Percentiles rank a stretch among this genome's conserved stretches.
Conservation (phyloP, 2,888 invertebrate species). For the Iselma pallidipennis region DNA sequence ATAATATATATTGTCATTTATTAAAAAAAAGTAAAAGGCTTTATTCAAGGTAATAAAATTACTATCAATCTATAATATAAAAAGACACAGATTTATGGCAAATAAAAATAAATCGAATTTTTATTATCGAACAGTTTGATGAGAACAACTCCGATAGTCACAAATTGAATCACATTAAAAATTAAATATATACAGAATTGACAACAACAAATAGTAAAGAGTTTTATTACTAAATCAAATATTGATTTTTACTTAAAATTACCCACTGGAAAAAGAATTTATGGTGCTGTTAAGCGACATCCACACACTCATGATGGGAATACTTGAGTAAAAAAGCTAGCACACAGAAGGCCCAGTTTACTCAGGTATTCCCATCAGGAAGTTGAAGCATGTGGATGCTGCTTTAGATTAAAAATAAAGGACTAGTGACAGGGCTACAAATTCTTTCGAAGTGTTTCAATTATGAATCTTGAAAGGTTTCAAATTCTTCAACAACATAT, state of each 20-base stretch:
- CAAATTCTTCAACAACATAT: background rate
- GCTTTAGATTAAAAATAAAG: background rate
- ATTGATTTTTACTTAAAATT: background rate
- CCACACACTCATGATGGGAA: no score
- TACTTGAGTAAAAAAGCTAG: no score
- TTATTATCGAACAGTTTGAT: no score
- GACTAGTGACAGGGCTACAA: background rate
- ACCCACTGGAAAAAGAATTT: no score
- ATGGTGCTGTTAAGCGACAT: no score
- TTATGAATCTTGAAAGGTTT: background rate
- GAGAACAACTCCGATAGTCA: no score
- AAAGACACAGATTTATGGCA: conserved; percentile 5
- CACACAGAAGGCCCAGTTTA: no score
- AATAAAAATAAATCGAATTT: no score
- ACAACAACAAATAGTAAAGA: no score
- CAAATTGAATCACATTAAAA: no score
- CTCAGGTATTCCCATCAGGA: no score
- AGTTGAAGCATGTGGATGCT: background rate
- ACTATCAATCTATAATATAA: conserved; percentile 2
- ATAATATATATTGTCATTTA: conserved; percentile 19
- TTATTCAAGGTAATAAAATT: conserved; percentile 20
- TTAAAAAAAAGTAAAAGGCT: conserved; percentile 20
- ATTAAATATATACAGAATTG: no score
- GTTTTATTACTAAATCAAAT: background rate
- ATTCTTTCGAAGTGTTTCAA: background rate